Base-by-base conservation (phyloP, 2,888 invertebrate species). In the Coelinius sp. region DNA sequence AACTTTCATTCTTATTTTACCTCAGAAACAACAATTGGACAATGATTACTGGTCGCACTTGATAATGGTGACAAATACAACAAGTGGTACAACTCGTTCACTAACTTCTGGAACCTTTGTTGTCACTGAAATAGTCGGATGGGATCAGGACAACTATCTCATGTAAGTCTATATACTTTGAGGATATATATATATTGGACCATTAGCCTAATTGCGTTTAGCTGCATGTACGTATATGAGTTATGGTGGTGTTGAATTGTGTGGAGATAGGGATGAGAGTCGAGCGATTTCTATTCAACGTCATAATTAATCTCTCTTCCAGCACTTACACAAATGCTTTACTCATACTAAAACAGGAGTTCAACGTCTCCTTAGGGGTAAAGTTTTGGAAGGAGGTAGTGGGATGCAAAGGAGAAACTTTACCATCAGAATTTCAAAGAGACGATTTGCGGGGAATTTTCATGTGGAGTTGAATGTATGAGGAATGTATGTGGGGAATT, bases 121-220 rank as follows among this genome's bases (percentile, higher is more conserved):
- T 17, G 95, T 96, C 10, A 91, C 92, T 2, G 92, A 93, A 73
- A 92, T 96, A 70, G 82, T 95, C 20, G 89, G 91, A 5, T 96
- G 95, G 95, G 93, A 94, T 77, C 87, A 90, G 71, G 84, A 89
- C 0, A 89, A 90, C 72, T 90, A 93, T 80, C 83, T 91, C 44
- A 91, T 96, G 94, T 94, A 88, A 91, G 92, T 88, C 20, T 22
- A 59, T 59, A 63, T 63, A 63, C 63, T n/a, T 38, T 22, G n/a
- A n/a, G n/a, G n/a, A 20, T n/a, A 53, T 56, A 8, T 53, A 31
- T 38, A 24, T 53, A 31, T 31, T 59, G 35, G 31, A n/a, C 49
- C 49, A 66, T 66, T 66, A 66, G 24, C 44, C 31, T 52, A 31
- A 71, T 66, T 59, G 59, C 44, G 4, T 70, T 53, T 56, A 49